These are phyloP conservation scores for Cyphomyrmex costatus DNA, from an alignment of 1,140 invertebrate genomes.

Conservation along the genomic window DNA sequence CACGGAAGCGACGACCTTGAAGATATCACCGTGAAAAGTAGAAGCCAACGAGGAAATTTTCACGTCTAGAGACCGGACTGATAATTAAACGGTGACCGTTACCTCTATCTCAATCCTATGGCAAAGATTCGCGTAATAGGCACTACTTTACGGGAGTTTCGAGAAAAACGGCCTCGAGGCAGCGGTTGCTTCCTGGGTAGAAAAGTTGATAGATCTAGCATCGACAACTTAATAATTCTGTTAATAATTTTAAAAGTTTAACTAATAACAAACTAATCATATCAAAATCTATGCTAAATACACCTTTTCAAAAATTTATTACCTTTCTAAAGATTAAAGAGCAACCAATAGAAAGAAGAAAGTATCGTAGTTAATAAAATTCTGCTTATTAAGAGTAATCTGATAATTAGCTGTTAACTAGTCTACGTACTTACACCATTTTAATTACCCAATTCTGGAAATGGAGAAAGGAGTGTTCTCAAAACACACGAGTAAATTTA, in stretches of 20 bases:
- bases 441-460: conserved; percentile 5
- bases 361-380: not conserved
- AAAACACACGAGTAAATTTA: not conserved
- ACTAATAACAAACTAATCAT: not conserved
- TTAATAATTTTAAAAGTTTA: not conserved
- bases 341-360: not conserved
- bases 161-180: conserved; percentile 28
- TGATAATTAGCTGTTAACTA: not conserved
- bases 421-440: not conserved
- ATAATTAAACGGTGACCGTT: conserved; percentile 47
- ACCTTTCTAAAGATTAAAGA: no score
- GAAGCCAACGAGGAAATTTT: conserved; percentile 37
- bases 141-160: not conserved
- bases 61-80: conserved; percentile 8
- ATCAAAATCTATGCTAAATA: not conserved
- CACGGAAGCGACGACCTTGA: conserved; percentile 40
- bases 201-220: not conserved
- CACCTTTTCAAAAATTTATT: no score
- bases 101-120: not conserved
- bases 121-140: conserved; percentile 6
- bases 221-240: conserved; percentile 10
- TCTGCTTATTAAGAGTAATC: not conserved
- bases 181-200: not conserved
- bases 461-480: not conserved
- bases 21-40: conserved; percentile 13